phyloP scores from a whole-genome alignment of 2,113 vertebrate genomes.

The Cnemophilus loriae region DNA sequence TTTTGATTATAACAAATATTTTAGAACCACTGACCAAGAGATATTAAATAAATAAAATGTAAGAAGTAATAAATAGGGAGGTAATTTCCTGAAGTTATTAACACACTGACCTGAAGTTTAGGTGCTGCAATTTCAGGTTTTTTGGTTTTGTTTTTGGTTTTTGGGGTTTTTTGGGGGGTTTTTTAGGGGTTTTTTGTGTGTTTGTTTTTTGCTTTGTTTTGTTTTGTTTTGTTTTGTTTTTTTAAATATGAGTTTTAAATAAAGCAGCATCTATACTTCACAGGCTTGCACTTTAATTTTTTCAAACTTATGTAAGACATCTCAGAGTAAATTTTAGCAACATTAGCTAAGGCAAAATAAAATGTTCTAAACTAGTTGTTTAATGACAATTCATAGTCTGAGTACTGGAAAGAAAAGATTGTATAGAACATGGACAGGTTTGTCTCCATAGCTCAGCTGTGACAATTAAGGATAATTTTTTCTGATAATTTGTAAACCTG shows the following conservation, averaged over 20 bases:
- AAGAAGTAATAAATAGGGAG: neutral
- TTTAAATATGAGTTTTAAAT: neutral
- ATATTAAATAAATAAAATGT: neutral
- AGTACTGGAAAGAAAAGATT: neutral
- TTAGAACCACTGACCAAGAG: constrained; percentile 15
- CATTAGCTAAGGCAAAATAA: neutral
- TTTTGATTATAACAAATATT: constrained; percentile 41
- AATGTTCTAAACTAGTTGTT: neutral
- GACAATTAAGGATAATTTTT: neutral
- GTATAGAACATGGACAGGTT: neutral
- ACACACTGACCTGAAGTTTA: neutral
- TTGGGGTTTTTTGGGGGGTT: too few species aligned
- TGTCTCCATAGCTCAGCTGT: neutral
- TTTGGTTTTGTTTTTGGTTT: neutral
- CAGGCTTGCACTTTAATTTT: neutral
- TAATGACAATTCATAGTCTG: neutral
- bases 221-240: neutral
- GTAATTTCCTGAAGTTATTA: neutral
- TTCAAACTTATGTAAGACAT: neutral
- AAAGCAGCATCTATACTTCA: neutral
- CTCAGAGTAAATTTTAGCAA: neutral
- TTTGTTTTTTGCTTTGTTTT: too few species aligned
- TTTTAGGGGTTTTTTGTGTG: too few species aligned
- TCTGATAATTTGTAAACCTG: neutral
- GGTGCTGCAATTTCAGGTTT: neutral